These are phyloP conservation scores for Heliconius cydno DNA, from an alignment of 2,888 invertebrate species.

Conservation along the genomic window DNA sequence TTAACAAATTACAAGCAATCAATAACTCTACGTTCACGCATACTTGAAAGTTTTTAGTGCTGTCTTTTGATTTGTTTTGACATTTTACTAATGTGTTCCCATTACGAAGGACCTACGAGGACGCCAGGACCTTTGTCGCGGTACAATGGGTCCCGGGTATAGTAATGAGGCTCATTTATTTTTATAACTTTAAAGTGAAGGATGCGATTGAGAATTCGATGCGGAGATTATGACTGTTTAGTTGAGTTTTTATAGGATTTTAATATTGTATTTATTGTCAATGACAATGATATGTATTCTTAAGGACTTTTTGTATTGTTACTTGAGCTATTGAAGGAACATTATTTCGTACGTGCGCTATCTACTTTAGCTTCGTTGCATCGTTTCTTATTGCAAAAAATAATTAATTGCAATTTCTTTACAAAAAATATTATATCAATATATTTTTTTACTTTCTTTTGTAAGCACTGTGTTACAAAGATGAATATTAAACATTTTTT, in stretches of 20 bases:
- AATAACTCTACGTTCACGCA: slow-evolving; percentile 69
- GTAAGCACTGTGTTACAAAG: too few species aligned
- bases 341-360: background rate
- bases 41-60: slow-evolving; percentile 63
- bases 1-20: slow-evolving; percentile 78
- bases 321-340: background rate
- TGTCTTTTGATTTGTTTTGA: slow-evolving; percentile 81
- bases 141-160: slow-evolving; percentile 69
- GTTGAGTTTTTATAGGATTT: slow-evolving; percentile 45
- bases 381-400: too few species aligned
- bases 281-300: background rate
- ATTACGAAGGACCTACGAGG: slow-evolving; percentile 70
- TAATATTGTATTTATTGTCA: slow-evolving; percentile 13
- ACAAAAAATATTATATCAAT: too few species aligned
- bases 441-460: too few species aligned
- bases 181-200: slow-evolving; percentile 77
- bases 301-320: background rate
- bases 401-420: too few species aligned
- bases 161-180: slow-evolving; percentile 80
- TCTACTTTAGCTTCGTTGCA: too few species aligned
- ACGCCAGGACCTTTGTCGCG: slow-evolving; percentile 62
- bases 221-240: slow-evolving; percentile 67
- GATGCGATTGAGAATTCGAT: slow-evolving; percentile 72
- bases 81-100: slow-evolving; percentile 80
- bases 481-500: too few species aligned